These are phyloP conservation scores for Oxyruncus cristatus DNA, from an alignment of 2,113 vertebrate genomes.

Conservation along the genomic window DNA sequence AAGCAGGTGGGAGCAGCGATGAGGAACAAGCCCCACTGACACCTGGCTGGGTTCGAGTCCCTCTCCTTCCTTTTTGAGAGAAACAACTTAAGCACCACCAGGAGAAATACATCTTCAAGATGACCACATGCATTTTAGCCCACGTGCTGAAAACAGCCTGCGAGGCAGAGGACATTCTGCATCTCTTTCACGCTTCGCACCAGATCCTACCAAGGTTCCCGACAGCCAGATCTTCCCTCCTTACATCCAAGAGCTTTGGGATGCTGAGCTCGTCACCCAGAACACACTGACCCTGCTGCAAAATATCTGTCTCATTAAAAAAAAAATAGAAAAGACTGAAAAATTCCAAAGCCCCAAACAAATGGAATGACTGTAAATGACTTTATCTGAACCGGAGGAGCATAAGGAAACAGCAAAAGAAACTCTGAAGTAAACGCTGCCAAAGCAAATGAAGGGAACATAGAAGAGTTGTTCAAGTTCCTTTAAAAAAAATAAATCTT, in stretches of 20 bases:
- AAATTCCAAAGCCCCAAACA: neutral
- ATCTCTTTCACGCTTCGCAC: neutral
- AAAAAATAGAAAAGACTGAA: neutral
- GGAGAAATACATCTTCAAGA: neutral
- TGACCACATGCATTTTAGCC: neutral
- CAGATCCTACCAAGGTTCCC: neutral
- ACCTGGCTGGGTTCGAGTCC: neutral
- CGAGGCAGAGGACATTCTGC: neutral
- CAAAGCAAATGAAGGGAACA: neutral
- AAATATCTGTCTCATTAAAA: neutral
- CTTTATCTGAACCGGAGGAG: neutral
- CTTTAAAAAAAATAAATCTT: neutral
- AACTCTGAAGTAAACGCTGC: neutral
- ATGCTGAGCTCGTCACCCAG: neutral
- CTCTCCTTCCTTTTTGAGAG: neutral
- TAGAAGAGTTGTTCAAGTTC: neutral
- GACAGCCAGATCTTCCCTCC: neutral
- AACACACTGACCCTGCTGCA: neutral
- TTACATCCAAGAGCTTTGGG: neutral
- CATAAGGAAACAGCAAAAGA: neutral
- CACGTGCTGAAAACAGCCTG: neutral
- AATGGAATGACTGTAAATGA: neutral
- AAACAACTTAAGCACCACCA: neutral
- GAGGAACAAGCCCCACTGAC: rapidly evolving
- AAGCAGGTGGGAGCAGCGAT: neutral